Conservation (phyloP, 2,888 invertebrate species). For the Drosophila neoperkinsi region DNA sequence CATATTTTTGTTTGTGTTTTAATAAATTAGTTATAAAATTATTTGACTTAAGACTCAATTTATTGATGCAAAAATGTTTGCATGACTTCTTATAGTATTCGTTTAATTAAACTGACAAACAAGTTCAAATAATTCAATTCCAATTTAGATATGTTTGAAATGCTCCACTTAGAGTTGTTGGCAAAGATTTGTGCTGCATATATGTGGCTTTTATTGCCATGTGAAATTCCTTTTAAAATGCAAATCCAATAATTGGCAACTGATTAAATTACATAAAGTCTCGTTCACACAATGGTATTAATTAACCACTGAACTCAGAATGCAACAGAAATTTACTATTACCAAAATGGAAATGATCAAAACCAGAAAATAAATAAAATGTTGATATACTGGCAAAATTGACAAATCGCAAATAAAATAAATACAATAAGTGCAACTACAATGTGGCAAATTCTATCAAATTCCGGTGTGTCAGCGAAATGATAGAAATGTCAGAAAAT, state of each 20-base stretch:
- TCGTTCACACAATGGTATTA: conserved; percentile 43
- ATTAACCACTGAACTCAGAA: conserved; percentile 49
- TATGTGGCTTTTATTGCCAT: conserved; percentile 24
- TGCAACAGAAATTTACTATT: conserved; percentile 30
- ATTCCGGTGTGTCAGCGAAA: conserved; percentile 12
- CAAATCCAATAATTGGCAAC: conserved; percentile 37
- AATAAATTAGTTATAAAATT: background rate
- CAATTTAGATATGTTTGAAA: background rate
- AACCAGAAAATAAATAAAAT: conserved; percentile 49
- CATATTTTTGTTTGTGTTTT: background rate
- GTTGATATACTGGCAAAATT: conserved; percentile 30
- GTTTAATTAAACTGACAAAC: conserved; percentile 29
- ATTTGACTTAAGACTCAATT: conserved; percentile 2
- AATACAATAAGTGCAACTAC: conserved; percentile 18
- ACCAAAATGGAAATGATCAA: conserved; percentile 46
- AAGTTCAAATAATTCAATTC: conserved; percentile 9
- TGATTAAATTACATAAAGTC: conserved; percentile 47
- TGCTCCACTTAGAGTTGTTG: background rate
- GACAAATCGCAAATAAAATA: conserved; percentile 31
- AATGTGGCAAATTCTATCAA: conserved; percentile 10
- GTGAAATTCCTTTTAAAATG: conserved; percentile 31
- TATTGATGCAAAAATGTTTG: conserved; percentile 1
- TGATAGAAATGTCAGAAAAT: conserved; percentile 38
- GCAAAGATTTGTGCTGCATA: conserved; percentile 8
- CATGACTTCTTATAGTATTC: conserved; percentile 1